Percentiles rank a stretch among this genome's conserved stretches.
Conservation (phyloP, 1,140 invertebrate genomes). For the Protaetia brevitarsis region DNA sequence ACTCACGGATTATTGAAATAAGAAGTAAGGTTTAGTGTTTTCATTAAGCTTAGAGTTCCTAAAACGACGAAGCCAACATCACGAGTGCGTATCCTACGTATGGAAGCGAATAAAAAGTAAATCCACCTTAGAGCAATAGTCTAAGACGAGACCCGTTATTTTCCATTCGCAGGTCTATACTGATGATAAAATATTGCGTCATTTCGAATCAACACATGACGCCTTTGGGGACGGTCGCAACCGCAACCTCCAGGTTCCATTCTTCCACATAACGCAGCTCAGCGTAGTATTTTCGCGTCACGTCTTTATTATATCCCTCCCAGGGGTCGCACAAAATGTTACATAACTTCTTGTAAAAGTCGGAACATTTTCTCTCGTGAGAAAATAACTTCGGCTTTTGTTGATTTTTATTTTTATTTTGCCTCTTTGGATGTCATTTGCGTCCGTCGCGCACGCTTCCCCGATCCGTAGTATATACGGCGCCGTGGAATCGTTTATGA, state of each 20-base stretch:
- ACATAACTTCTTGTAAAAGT: conserved; percentile 48
- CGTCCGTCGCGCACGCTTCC: conserved; percentile 8
- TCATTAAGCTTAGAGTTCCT: background rate
- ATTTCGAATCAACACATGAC: conserved; percentile 32
- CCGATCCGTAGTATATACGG: background rate
- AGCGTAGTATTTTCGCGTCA: conserved; percentile 43
- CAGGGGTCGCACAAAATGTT: conserved; percentile 41
- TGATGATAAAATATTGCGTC: conserved; percentile 39
- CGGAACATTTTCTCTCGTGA: conserved; percentile 39
- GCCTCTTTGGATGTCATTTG: conserved; percentile 14
- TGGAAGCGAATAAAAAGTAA: conserved; percentile 3
- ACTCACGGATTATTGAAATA: background rate
- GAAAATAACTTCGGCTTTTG: conserved; percentile 34
- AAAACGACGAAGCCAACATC: background rate
- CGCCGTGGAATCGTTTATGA: background rate
- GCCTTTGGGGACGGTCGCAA: conserved; percentile 34
- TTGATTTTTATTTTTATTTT: conserved; percentile 29
- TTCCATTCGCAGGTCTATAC: conserved; percentile 26
- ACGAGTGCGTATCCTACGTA: background rate
- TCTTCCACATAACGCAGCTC: conserved; percentile 39
- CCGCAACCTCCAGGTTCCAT: conserved; percentile 37
- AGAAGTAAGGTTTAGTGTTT: conserved; percentile 13
- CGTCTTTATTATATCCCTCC: conserved; percentile 48
- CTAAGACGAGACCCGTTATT: conserved; percentile 24
- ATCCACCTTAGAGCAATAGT: conserved; percentile 14